A percentile compares a stretch with the other conserved stretches of the same genome.
These are phyloP conservation scores for Teleogryllus occipitalis DNA, from an alignment of 1,140 invertebrate species.

Conservation along the genomic window DNA sequence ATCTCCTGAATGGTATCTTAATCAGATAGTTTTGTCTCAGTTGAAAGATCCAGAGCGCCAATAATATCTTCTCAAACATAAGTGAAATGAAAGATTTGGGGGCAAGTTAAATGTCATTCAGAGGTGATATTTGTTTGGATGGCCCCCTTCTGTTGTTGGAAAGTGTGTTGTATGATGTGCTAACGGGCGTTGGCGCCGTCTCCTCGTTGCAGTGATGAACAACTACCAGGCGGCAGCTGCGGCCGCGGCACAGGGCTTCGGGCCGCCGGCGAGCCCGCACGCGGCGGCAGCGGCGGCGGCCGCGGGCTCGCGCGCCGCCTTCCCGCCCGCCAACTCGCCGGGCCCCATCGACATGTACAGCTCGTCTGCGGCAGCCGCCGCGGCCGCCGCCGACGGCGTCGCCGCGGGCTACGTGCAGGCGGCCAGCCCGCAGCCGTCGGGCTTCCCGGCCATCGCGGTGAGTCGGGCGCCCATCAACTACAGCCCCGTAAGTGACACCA, in stretches of 20 bases:
- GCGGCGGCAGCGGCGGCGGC: constrained; percentile 55
- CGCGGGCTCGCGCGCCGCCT: constrained; percentile 62
- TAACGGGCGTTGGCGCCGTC: too few species aligned
- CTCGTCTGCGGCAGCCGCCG: constrained; percentile 47
- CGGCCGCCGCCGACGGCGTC: constrained; percentile 53
- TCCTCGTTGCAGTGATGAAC: constrained; percentile 76
- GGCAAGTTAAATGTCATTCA: too few species aligned
- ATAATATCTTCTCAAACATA: too few species aligned
- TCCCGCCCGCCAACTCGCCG: constrained; percentile 75
- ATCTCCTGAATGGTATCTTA: too few species aligned
- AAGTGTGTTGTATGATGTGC: too few species aligned
- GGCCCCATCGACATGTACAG: constrained; percentile 83
- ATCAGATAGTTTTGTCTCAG: too few species aligned
- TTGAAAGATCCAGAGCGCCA: too few species aligned
- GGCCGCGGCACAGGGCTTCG: constrained; percentile 55
- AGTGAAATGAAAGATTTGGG: too few species aligned
- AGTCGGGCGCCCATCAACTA: constrained; percentile 69
- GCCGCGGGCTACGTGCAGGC: constrained; percentile 77
- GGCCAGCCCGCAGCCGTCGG: constrained; percentile 80
- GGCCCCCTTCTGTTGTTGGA: too few species aligned
- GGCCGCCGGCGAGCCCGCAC: constrained; percentile 51
- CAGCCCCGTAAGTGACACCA: constrained; percentile 64
- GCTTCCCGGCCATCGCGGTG: constrained; percentile 80
- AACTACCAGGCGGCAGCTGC: constrained; percentile 81
- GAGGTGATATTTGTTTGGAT: too few species aligned